Conservation (phyloP, 1,140 invertebrate genomes). For the Anastrepha obliqua region DNA sequence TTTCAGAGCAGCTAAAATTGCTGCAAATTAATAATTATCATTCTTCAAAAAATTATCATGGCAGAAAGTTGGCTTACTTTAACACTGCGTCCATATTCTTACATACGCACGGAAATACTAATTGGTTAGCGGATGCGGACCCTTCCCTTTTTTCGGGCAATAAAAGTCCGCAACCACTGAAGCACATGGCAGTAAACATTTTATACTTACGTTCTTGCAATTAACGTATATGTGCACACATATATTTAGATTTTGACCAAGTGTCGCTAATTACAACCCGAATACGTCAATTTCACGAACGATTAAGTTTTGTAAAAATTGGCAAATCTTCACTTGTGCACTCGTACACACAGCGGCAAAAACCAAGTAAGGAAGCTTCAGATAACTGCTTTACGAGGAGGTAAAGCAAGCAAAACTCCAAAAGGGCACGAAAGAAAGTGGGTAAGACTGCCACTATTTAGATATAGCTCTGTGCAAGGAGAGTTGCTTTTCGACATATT, state of each 20-base stretch:
- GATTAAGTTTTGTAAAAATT: slow-evolving; percentile 47
- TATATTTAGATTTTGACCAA: slow-evolving; percentile 29
- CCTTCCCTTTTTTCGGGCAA: not conserved
- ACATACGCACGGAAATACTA: not conserved
- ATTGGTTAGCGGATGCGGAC: not conserved
- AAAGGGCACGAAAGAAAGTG: not conserved
- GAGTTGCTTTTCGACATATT: not conserved
- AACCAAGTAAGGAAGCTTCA: not conserved
- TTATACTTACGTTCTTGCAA: not conserved
- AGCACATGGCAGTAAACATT: slow-evolving; percentile 27
- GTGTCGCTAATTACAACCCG: slow-evolving; percentile 36
- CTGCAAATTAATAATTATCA: slow-evolving; percentile 22
- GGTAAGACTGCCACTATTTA: not conserved
- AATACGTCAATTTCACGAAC: slow-evolving; percentile 41
- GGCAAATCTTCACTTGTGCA: not conserved
- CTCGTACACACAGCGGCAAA: not conserved
- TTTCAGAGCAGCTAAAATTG: slow-evolving; percentile 6
- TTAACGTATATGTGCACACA: not conserved
- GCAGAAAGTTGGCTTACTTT: slow-evolving; percentile 3
- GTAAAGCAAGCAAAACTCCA: not conserved
- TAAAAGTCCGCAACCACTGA: not conserved
- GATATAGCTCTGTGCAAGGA: not conserved
- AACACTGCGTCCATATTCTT: not conserved
- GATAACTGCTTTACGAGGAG: not conserved
- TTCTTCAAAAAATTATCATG: not conserved